Evolutionary conservation across 2,888 invertebrate species (phyloP), one percentile per base, ranked within the genome.

Genomic region (Acrocera orbiculus): DNA sequence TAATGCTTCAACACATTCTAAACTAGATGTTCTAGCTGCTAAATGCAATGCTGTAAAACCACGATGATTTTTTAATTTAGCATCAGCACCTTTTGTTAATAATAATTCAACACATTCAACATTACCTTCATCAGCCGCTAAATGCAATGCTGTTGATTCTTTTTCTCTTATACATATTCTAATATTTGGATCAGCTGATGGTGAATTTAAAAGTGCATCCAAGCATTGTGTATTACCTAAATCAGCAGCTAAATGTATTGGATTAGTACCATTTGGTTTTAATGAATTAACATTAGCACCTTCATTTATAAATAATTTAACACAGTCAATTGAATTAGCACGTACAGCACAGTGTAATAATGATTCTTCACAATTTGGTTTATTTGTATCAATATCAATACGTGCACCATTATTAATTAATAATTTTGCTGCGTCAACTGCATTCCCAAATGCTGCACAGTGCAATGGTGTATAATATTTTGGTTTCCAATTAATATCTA

Each of bases 361-460:
- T 16, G 78, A 78, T 48, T 82, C 82, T 50, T 78, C 77, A 47
- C 72, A 72, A 47, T 73, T 70, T n/a, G 56, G 61, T 5, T 69
- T 69, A 44, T 66, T 76, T 16, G 71, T 73, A 26, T 77, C 72
- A 35, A 75, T 64, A 40, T 70, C 68, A 30, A 82, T 71, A 40
- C 70, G 67, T 33, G 82, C 75, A 14, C 76, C 77, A 41, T 69
- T 69, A 40, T 70, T 70, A 40, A 87, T 67, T 39, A 90, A 68
- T 49, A 83, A 69, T 56, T 73, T 74, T 35, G 81, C 77, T 10
- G 83, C 82, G 48, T 79, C 75, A 33, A 76, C 70, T 40, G 85
- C 76, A 51, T 87, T 82, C 10, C 87, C 83, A 59, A 86, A 85
- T 20, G 87, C 86, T 10, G 89, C 83, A 53, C 83, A 86, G 56